phyloP scores from a whole-genome alignment of 2,797 vertebrate genomes.

The Aythya fuligula region DNA sequence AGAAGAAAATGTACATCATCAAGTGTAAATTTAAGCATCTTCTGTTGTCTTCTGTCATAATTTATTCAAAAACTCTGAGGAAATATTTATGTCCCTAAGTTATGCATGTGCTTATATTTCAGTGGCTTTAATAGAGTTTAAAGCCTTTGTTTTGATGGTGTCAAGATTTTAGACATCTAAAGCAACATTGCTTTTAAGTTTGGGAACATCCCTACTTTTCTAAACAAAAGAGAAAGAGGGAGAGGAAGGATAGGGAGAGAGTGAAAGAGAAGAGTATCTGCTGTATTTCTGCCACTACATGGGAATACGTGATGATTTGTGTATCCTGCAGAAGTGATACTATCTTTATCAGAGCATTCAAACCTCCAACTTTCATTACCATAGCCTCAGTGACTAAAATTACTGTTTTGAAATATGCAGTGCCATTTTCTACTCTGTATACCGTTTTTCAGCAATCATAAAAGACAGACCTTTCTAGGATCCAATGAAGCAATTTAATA shows the following conservation, averaged over 20 bases:
- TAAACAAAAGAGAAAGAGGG: background rate
- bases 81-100: background rate
- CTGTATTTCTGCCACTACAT: background rate
- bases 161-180: background rate
- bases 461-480: constrained; percentile 53
- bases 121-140: background rate
- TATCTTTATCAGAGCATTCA: constrained; percentile 52
- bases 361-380: constrained; percentile 48
- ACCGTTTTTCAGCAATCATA: constrained; percentile 44
- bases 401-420: constrained; percentile 53
- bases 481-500: constrained; percentile 54
- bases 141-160: background rate
- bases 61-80: background rate
- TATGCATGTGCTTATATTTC: background rate
- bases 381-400: constrained; percentile 16
- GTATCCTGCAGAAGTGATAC: constrained; percentile 23
- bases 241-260: background rate
- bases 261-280: background rate
- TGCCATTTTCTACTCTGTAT: constrained; percentile 36
- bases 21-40: background rate
- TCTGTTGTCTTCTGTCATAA: background rate
- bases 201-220: background rate
- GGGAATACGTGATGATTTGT: background rate
- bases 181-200: background rate
- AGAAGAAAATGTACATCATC: background rate